Conservation (phyloP, 2,888 invertebrate genomes). For the Amphipyra berbera region DNA sequence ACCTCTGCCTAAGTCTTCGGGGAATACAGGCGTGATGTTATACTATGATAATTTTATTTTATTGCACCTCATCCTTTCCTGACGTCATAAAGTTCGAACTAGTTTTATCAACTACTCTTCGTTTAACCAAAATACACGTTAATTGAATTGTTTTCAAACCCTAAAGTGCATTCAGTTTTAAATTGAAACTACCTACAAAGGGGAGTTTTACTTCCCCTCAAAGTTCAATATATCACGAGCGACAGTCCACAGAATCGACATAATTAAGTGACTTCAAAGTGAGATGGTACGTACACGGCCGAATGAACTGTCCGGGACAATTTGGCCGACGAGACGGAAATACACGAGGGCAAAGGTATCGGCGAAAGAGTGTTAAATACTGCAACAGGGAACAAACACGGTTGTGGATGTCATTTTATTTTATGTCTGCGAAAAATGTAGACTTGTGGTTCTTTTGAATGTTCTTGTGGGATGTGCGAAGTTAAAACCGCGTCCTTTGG, state of each 20-base stretch:
- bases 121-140: constrained; percentile 33
- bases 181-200: constrained; percentile 32
- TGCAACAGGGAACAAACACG: constrained; percentile 53
- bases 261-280: constrained; percentile 78
- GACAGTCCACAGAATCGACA: constrained; percentile 70
- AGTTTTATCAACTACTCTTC: background rate
- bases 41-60: too few relatives aligned
- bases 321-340: constrained; percentile 74
- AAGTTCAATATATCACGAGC: constrained; percentile 65
- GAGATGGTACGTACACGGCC: constrained; percentile 65
- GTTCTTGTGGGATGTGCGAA: constrained; percentile 36
- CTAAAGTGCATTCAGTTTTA: constrained; percentile 47
- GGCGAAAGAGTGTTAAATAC: constrained; percentile 63
- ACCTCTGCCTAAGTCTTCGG: too few relatives aligned
- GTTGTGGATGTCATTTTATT: constrained; percentile 59
- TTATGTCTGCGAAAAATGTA: constrained; percentile 47
- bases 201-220: constrained; percentile 40
- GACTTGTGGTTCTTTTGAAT: constrained; percentile 46
- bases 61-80: too few relatives aligned
- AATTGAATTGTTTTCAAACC: constrained; percentile 40
- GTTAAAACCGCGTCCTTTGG: constrained; percentile 13
- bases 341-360: constrained; percentile 62
- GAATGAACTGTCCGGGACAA: constrained; percentile 72
- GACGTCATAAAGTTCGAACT: too few relatives aligned
- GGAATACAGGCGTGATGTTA: too few relatives aligned